Conservation (phyloP, 2,797 vertebrate species). For the Phataginus tetradactyla region DNA sequence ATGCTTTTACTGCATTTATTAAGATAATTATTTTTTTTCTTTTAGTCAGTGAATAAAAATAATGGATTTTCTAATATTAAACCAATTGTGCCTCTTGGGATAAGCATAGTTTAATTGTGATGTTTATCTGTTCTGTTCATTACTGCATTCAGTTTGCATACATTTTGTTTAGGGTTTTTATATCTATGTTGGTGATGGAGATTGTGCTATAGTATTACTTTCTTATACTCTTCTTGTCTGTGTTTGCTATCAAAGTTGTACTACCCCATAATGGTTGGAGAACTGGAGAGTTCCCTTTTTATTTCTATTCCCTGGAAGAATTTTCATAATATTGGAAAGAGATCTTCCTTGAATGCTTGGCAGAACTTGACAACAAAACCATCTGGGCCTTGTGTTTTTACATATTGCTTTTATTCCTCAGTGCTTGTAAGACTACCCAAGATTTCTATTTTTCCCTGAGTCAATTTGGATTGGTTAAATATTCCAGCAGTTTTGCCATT, state of each 20-base stretch:
- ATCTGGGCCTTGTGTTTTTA: background rate
- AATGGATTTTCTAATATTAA: slow-evolving; percentile 37
- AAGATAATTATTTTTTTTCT: background rate
- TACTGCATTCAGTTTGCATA: background rate
- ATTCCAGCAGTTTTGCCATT: background rate
- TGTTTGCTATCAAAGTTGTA: background rate
- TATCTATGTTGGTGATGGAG: background rate
- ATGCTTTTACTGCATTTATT: background rate
- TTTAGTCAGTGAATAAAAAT: slow-evolving; percentile 16
- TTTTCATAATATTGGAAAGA: background rate
- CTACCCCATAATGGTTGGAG: background rate
- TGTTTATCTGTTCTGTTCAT: background rate
- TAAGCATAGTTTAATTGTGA: background rate
- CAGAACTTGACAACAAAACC: background rate
- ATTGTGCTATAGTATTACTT: background rate
- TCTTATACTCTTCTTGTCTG: background rate
- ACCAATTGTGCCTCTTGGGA: background rate
- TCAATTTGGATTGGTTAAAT: background rate
- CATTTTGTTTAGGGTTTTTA: background rate
- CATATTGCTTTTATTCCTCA: background rate
- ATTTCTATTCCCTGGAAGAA: background rate
- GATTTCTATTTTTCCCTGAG: background rate
- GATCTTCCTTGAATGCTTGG: background rate
- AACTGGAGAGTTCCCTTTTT: background rate
- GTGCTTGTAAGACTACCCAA: background rate